A percentile compares a stretch with the other conserved stretches of the same genome.
Conservation (phyloP, 1,140 invertebrate species). For the Drosophila neocordata region DNA sequence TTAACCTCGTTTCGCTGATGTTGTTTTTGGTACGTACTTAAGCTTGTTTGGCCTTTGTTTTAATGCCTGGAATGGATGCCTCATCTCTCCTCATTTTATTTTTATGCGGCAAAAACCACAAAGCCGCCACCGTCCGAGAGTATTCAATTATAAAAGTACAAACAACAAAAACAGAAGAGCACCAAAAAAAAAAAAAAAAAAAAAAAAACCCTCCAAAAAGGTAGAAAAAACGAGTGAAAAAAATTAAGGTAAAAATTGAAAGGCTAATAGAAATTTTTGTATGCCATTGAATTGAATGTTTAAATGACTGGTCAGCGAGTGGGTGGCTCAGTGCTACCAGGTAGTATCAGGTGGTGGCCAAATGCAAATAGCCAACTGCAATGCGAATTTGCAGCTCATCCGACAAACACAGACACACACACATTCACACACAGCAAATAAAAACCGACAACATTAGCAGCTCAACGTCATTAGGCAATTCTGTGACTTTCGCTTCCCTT, state of each 20-base stretch:
- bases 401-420: background rate
- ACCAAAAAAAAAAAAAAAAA: constrained; percentile 8
- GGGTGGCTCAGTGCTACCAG: too few species aligned
- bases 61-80: constrained; percentile 38
- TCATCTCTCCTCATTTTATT: constrained; percentile 32
- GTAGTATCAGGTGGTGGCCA: background rate
- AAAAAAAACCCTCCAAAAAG: constrained; percentile 7
- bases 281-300: constrained; percentile 40
- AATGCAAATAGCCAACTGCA: constrained; percentile 13
- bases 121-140: constrained; percentile 11
- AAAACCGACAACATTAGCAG: constrained; percentile 17
- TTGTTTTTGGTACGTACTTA: constrained; percentile 51
- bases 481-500: constrained; percentile 25
- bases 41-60: constrained; percentile 45
- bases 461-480: constrained; percentile 34
- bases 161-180: background rate
- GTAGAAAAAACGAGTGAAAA: background rate
- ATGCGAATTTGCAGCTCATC: background rate
- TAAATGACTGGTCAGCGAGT: constrained; percentile 23
- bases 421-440: background rate
- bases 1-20: constrained; percentile 56
- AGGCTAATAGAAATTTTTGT: constrained; percentile 20
- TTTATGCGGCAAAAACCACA: constrained; percentile 39
- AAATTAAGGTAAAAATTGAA: constrained; percentile 10
- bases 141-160: constrained; percentile 38